These are phyloP conservation scores for Drosophila formosana DNA, from an alignment of 2,888 invertebrate genomes.

Conservation along the genomic window DNA sequence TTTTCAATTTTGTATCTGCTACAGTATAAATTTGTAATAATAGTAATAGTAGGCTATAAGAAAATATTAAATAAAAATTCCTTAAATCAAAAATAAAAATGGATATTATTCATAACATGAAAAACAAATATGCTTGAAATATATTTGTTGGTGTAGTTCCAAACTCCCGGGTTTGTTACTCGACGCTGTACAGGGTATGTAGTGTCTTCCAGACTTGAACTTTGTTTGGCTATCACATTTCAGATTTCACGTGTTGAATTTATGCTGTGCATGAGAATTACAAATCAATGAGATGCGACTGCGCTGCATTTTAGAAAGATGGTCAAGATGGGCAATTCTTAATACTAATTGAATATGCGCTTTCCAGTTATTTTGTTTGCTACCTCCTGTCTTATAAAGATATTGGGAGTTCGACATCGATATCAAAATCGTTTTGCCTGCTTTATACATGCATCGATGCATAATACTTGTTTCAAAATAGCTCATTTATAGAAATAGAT, in stretches of 20 bases:
- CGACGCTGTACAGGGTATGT: not conserved
- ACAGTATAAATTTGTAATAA: too few relatives aligned
- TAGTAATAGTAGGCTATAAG: too few relatives aligned
- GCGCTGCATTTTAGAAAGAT: constrained; percentile 63
- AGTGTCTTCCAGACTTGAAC: constrained; percentile 21
- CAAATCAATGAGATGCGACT: constrained; percentile 78
- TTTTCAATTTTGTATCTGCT: too few relatives aligned
- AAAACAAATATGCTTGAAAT: too few relatives aligned
- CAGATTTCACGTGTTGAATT: constrained; percentile 81
- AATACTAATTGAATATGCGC: constrained; percentile 61
- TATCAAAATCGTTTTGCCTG: constrained; percentile 12
- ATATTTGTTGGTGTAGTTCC: too few relatives aligned
- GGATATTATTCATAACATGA: too few relatives aligned
- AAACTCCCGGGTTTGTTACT: not conserved
- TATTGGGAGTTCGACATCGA: not conserved
- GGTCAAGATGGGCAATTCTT: constrained; percentile 36
- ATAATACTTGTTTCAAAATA: constrained; percentile 55
- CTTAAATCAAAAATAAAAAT: too few relatives aligned
- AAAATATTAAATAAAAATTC: too few relatives aligned
- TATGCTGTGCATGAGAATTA: constrained; percentile 77
- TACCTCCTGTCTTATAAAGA: constrained; percentile 8
- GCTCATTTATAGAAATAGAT: constrained; percentile 59
- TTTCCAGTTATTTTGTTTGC: constrained; percentile 12
- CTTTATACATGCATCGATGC: constrained; percentile 23
- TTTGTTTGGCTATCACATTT: constrained; percentile 69